Evolutionary conservation across 1,140 invertebrate genomes (phyloP), one percentile per base, ranked within the genome.

Genomic region (Drosophila mauritiana): DNA sequence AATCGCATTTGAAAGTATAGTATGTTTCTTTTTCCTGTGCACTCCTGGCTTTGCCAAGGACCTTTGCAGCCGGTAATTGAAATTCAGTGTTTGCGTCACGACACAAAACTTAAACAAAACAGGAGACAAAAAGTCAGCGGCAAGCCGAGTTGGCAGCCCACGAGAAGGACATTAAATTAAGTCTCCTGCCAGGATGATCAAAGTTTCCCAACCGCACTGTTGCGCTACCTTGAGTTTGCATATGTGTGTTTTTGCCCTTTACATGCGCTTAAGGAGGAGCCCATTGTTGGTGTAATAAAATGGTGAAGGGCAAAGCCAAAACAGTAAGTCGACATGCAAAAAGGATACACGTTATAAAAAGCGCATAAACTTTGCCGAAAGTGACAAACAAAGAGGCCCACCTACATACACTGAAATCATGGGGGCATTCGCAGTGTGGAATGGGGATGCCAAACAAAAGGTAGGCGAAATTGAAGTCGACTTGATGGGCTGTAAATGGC

Each of bases 401-500:
- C 55, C 22, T 15, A 45, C 40, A 34, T 46, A 15, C 25, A 34
- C 39, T 34, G 25, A 15, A 55, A 37, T 59, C 15, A 20, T 20
- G 15, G 8, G 36, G 31, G 13, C 43, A 20, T 13, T 46, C 37
- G 20, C 13, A 39, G 53, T 13, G 53, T 13, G 31, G 0, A 1
- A 10, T 12, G 27, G 31, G 0, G 4, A 4, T 12, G 27, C 72
- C 46, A 76, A 75, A 76, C 73, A 57, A 76, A 81, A 64, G 75
- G 70, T 39, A 52, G 55, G 57, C 69, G 48, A 86, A 88, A 86
- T 73, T 78, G 75, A 79, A 83, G 75, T 63, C 70, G 54, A 68
- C 78, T 78, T 81, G 73, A 85, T 81, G 78, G 81, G 63, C 81
- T 85, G 81, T 85, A 86, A 86, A 86, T 85, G 80, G 83, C 68